phyloP scores from a whole-genome alignment of 2,888 invertebrate species.

The Cistogaster globosa region DNA sequence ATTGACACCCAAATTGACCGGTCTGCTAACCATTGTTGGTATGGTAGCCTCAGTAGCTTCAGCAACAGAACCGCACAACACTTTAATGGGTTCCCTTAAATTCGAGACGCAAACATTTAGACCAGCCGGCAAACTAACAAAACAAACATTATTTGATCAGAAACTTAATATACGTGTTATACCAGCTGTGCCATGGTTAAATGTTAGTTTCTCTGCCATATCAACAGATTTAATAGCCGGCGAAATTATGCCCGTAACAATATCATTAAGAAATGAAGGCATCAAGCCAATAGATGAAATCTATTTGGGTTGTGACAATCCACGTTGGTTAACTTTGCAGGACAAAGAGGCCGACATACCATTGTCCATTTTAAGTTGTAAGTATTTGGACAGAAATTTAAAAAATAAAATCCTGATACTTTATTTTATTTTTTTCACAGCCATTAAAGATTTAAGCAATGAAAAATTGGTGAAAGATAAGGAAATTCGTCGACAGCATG shows the following conservation, averaged over 20 bases:
- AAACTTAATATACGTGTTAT: slow-evolving; percentile 90
- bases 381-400: slow-evolving; percentile 39
- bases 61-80: slow-evolving; percentile 78
- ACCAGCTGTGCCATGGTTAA: slow-evolving; percentile 91
- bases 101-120: slow-evolving; percentile 81
- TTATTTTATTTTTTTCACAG: slow-evolving; percentile 69
- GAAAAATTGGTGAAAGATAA: slow-evolving; percentile 82
- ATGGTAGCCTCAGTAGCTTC: slow-evolving; percentile 84
- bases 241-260: slow-evolving; percentile 87
- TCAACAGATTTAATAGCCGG: slow-evolving; percentile 88
- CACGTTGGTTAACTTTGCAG: slow-evolving; percentile 81
- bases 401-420: background rate
- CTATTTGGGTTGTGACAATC: slow-evolving; percentile 84
- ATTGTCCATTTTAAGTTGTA: slow-evolving; percentile 81
- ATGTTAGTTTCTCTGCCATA: slow-evolving; percentile 87
- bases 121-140: slow-evolving; percentile 75
- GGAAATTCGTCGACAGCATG: slow-evolving; percentile 82
- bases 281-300: slow-evolving; percentile 85
- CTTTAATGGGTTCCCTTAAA: slow-evolving; percentile 79
- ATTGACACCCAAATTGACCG: slow-evolving; percentile 89
- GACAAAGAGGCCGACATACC: slow-evolving; percentile 80
- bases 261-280: slow-evolving; percentile 87
- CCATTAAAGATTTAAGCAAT: slow-evolving; percentile 80
- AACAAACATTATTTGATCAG: slow-evolving; percentile 84
- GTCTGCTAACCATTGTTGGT: slow-evolving; percentile 89